Conservation (phyloP, 2,113 vertebrate genomes). For the Cygnus atratus region DNA sequence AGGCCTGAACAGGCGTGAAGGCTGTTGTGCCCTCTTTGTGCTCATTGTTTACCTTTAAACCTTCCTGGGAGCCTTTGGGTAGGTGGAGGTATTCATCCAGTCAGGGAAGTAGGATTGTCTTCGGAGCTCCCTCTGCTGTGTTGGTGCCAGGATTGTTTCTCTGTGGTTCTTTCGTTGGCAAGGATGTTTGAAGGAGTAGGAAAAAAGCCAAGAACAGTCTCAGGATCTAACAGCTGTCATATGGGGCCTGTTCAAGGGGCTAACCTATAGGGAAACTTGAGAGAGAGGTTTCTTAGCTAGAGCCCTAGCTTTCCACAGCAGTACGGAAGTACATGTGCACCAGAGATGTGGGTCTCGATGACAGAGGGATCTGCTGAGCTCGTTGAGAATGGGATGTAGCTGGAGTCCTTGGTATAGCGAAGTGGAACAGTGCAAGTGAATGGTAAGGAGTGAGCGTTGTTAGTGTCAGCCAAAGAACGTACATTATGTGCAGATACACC, state of each 20-base stretch:
- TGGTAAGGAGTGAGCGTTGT: fast-evolving
- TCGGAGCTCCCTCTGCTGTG: background rate
- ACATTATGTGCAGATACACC: background rate
- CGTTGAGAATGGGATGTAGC: background rate
- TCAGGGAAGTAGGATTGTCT: background rate
- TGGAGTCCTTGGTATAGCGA: background rate
- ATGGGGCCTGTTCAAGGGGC: background rate
- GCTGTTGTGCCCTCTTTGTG: background rate
- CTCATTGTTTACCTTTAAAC: background rate
- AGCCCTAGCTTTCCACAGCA: fast-evolving
- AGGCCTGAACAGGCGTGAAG: background rate
- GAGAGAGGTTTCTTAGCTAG: background rate
- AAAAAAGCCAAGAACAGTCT: background rate
- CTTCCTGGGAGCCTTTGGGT: background rate
- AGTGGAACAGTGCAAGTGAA: background rate
- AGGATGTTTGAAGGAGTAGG: background rate
- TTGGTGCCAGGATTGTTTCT: background rate
- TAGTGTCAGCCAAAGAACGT: background rate
- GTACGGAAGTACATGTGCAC: background rate
- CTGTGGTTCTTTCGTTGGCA: background rate
- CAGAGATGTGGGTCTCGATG: fast-evolving
- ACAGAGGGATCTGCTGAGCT: background rate
- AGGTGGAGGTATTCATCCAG: background rate
- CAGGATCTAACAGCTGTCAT: background rate
- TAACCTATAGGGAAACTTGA: background rate